Evolutionary conservation across 2,113 vertebrate genomes (phyloP).

Genomic region (Oncorhynchus gorbuscha): DNA sequence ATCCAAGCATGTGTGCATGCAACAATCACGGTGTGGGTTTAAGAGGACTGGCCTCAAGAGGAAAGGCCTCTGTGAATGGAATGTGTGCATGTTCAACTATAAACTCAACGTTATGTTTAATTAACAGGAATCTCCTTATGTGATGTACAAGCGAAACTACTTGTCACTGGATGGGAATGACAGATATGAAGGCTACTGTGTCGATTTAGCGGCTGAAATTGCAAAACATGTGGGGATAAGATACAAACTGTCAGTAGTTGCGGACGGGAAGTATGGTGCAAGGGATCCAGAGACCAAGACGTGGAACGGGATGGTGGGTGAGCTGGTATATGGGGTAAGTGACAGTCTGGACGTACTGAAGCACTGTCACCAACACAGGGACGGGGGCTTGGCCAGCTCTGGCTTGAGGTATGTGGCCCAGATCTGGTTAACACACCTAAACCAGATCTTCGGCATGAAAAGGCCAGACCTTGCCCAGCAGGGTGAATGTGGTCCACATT

Average conservation of each 20-base stretch:
- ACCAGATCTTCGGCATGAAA: not conserved
- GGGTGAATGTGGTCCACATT: no score
- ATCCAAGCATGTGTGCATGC: constrained; percentile 53
- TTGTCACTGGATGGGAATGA: constrained; percentile 96
- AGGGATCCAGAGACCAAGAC: constrained; percentile 96
- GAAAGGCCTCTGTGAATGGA: constrained; percentile 40
- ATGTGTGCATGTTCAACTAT: constrained; percentile 44
- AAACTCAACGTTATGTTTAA: constrained; percentile 72
- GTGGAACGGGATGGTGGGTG: constrained; percentile 99
- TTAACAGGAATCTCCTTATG: constrained; percentile 97
- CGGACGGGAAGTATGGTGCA: constrained; percentile 96
- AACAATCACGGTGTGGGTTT: constrained; percentile 32
- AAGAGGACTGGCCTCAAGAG: not conserved
- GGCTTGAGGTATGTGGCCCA: not conserved
- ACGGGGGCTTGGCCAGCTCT: not conserved
- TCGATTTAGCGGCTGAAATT: constrained; percentile 98
- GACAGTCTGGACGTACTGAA: constrained; percentile 22
- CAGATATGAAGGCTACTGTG: constrained; percentile 98
- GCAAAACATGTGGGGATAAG: constrained; percentile 97
- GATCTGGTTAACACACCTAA: not conserved
- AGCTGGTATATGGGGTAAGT: constrained; percentile 99
- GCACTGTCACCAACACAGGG: not conserved
- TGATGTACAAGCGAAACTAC: constrained; percentile 99
- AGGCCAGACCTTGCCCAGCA: no score
- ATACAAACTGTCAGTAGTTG: constrained; percentile 95